Evolutionary conservation across 1,140 invertebrate species (phyloP), one percentile per base, ranked within the genome.

Genomic region (Plutomurus gul): DNA sequence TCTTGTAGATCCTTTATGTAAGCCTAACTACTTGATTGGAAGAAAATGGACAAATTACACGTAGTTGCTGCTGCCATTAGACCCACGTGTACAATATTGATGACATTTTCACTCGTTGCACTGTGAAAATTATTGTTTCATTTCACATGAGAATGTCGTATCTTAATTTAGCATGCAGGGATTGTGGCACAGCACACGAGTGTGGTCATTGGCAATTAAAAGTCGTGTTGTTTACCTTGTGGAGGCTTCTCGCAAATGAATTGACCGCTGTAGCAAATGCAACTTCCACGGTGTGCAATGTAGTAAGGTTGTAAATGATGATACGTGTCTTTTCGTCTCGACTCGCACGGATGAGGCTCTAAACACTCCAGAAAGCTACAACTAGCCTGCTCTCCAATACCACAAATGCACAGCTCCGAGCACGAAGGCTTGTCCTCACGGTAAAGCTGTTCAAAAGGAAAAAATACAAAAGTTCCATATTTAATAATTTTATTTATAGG

Each of bases 221-320:
- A 65, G 36, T 33, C 4, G 27, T 65, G 56, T 33, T 8, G 37
- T 85, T 90, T 88, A 92, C 93, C 92, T 82, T 92, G 92, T 80
- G 91, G 90, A 75, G 95, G 94, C 84, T 94, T 91, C 92, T 95
- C 95, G 87, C 94, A 96, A 86, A 96, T 95, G 87, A 96, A 96
- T 79, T 91, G 90, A 33, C 94, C 94, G 37, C 93, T 95, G 87
- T 96, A 96, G 87, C 95, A 96, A 78, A 96, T 90, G 86, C 95
- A 96, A 71, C 93, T 91, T 13, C 94, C 94, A 11, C 94, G 89
- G 85, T 93, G 94, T 22, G 94, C 94, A 86, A 95, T 93, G 87
- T 95, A 96, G 76, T 93, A 92, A 6, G 95, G 94, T 3, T 93
- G 93, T 20, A 92, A 92, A 87, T 96, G 94, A 85, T 93, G 94